phyloP scores from a whole-genome alignment of 2,113 vertebrate genomes.

The Macquaria australasica region DNA sequence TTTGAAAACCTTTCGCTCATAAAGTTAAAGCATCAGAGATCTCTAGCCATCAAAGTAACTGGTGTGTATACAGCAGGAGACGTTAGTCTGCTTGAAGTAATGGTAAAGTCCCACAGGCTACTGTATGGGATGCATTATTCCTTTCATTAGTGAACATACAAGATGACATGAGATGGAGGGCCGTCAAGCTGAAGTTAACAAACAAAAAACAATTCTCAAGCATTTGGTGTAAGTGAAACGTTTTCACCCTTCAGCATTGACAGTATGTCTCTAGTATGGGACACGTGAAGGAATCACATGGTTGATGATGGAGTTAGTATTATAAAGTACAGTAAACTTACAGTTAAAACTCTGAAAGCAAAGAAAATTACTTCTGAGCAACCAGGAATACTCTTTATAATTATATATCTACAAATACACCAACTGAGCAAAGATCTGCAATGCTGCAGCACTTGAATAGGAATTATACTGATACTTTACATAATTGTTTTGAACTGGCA shows the following conservation, averaged over 20 bases:
- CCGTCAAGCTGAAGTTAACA: slow-evolving; percentile 7
- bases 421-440: slow-evolving; percentile 19
- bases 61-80: slow-evolving; percentile 34
- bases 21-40: slow-evolving; percentile 55
- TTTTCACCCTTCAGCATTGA: background rate
- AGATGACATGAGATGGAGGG: background rate
- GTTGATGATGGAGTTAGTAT: background rate
- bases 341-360: background rate
- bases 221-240: background rate
- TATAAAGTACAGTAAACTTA: background rate
- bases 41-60: slow-evolving; percentile 63
- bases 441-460: slow-evolving; percentile 43
- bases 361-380: background rate
- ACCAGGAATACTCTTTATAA: slow-evolving; percentile 1
- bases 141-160: slow-evolving; percentile 34
- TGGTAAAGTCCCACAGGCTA: slow-evolving; percentile 30
- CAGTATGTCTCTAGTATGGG: background rate
- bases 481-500: slow-evolving; percentile 56
- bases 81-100: background rate
- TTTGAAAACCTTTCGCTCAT: slow-evolving; percentile 52
- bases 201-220: background rate
- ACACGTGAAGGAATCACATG: background rate
- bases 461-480: slow-evolving; percentile 48
- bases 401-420: slow-evolving; percentile 31
- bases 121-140: slow-evolving; percentile 6